phyloP scores from a whole-genome alignment of 2,113 vertebrate species.

The Aleadryas rufinucha region DNA sequence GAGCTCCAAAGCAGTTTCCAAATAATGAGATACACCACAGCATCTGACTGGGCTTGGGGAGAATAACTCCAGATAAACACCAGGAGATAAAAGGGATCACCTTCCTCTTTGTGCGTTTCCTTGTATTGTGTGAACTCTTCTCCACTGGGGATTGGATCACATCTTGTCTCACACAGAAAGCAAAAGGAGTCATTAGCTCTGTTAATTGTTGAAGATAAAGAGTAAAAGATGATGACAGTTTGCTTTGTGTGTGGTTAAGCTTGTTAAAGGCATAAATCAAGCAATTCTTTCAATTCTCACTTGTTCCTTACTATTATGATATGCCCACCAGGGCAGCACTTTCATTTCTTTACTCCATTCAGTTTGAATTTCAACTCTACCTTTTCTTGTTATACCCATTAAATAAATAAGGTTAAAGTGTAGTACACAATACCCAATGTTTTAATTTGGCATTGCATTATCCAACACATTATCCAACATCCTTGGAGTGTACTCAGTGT shows the following conservation, averaged over 20 bases:
- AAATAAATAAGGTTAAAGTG: background rate
- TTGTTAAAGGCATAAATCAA: background rate
- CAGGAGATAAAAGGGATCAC: conserved; percentile 7
- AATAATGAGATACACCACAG: background rate
- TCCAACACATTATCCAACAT: background rate
- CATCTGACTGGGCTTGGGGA: background rate
- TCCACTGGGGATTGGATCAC: background rate
- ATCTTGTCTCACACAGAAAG: background rate
- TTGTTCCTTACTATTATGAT: background rate
- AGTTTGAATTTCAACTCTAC: background rate
- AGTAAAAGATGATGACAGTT: background rate
- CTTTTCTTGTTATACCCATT: background rate
- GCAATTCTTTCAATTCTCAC: background rate
- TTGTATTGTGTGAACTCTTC: conserved; percentile 18
- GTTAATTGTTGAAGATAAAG: conserved; percentile 30
- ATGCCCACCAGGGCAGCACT: background rate
- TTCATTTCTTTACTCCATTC: background rate
- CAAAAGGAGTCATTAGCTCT: conserved; percentile 28
- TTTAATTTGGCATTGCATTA: background rate
- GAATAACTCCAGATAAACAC: conserved; percentile 11
- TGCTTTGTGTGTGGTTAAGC: background rate
- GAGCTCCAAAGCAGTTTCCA: background rate
- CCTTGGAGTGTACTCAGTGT: background rate
- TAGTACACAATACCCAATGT: background rate
- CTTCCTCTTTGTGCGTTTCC: conserved; percentile 2